A percentile compares a stretch with the other conserved stretches of the same genome.
Evolutionary conservation across 2,113 vertebrate genomes (phyloP).

Genomic region (Platysternon megacephalum): DNA sequence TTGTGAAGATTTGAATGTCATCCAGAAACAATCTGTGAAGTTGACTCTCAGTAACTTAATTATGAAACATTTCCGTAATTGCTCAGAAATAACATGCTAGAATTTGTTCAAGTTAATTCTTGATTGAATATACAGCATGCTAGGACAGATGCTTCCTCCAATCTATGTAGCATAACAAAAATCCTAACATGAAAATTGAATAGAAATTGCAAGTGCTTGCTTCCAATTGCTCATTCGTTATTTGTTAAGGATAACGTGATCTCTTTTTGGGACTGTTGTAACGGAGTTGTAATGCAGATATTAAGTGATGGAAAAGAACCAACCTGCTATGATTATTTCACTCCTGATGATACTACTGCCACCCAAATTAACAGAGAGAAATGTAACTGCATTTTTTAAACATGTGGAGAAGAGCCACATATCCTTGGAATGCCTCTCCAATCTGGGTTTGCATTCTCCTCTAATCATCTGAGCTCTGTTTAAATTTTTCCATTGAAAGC

Average conservation of each 20-base stretch:
- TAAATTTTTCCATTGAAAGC: constrained; percentile 51
- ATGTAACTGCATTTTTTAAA: constrained; percentile 14
- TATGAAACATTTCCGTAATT: constrained; percentile 10
- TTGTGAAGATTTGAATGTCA: not conserved
- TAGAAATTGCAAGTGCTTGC: not conserved
- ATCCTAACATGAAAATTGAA: not conserved
- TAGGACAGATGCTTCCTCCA: constrained; percentile 50
- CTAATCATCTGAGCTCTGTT: constrained; percentile 1
- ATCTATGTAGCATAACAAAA: not conserved
- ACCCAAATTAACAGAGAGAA: constrained; percentile 15
- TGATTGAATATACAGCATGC: not conserved
- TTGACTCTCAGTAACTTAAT: constrained; percentile 6
- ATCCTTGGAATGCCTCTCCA: constrained; percentile 22
- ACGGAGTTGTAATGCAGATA: not conserved
- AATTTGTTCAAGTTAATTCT: constrained; percentile 25
- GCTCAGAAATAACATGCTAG: constrained; percentile 39
- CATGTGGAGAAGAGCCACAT: not conserved
- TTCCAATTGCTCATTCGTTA: not conserved
- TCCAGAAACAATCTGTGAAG: not conserved
- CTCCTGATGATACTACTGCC: not conserved
- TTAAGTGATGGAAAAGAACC: not conserved
- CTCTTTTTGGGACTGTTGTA: not conserved
- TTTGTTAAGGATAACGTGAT: not conserved
- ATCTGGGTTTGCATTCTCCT: not conserved
- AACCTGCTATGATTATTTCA: not conserved